Evolutionary conservation across 1,140 invertebrate species (phyloP).

Genomic region (Chelonus insularis): DNA sequence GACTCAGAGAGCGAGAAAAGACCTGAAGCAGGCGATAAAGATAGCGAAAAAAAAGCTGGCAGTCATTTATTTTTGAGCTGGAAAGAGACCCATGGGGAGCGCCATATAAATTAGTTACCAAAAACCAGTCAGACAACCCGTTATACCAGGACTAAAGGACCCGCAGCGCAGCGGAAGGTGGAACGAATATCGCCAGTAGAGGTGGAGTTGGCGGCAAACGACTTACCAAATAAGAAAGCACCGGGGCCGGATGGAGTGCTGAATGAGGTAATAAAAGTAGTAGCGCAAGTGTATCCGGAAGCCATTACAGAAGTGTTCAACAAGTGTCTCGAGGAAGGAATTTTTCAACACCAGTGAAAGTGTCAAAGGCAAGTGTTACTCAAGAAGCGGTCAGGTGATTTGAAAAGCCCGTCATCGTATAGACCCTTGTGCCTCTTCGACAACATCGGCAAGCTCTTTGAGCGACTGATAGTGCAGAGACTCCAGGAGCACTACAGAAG

Average conservation of each 20-base stretch:
- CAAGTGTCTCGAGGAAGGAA: constrained; percentile 10
- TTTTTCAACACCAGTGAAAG: constrained; percentile 30
- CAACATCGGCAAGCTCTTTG: constrained; percentile 33
- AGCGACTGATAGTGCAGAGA: constrained; percentile 28
- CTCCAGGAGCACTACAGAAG: constrained; percentile 23
- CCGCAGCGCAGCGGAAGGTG: too few relatives aligned
- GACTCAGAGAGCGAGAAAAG: too few relatives aligned
- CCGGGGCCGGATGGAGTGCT: constrained; percentile 32
- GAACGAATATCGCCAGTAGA: too few relatives aligned
- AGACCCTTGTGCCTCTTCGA: constrained; percentile 39
- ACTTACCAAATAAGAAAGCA: constrained; percentile 27
- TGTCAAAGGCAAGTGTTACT: constrained; percentile 24
- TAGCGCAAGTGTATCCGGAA: not conserved
- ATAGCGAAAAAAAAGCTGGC: too few relatives aligned
- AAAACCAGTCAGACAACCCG: too few relatives aligned
- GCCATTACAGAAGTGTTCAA: constrained; percentile 26
- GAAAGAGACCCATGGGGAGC: too few relatives aligned
- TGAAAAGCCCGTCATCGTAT: constrained; percentile 10
- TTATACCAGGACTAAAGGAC: too few relatives aligned
- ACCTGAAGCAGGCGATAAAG: too few relatives aligned
- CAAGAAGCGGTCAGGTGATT: constrained; percentile 22
- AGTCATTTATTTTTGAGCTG: too few relatives aligned
- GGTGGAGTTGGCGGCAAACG: not conserved
- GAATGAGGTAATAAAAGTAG: constrained; percentile 17
- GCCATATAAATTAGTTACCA: too few relatives aligned